Percentiles rank a stretch among this genome's conserved stretches.
Conservation (phyloP, 2,888 invertebrate genomes). For the Beris morrisii region DNA sequence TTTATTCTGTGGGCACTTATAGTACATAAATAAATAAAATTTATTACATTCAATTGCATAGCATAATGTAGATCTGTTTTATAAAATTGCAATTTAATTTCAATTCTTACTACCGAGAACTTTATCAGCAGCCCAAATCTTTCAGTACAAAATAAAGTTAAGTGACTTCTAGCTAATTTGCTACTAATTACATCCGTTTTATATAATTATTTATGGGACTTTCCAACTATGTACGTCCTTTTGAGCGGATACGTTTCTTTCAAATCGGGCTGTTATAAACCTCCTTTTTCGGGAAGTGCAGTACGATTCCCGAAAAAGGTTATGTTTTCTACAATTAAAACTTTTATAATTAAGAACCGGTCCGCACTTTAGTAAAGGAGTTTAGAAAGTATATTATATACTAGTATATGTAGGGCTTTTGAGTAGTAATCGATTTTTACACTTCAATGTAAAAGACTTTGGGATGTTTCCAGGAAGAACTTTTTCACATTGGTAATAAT, state of each 20-base stretch:
- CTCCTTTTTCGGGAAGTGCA: not conserved
- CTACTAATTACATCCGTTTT: slow-evolving; percentile 26
- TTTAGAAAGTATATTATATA: not conserved
- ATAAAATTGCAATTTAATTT: too few relatives aligned
- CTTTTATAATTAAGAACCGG: slow-evolving; percentile 27
- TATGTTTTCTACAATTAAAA: slow-evolving; percentile 25
- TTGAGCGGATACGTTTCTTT: slow-evolving; percentile 10
- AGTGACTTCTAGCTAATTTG: slow-evolving; percentile 28
- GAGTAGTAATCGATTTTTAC: too few relatives aligned
- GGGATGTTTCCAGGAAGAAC: too few relatives aligned
- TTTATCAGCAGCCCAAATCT: slow-evolving; percentile 23
- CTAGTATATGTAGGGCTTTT: too few relatives aligned
- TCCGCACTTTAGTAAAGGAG: not conserved
- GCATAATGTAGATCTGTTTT: too few relatives aligned
- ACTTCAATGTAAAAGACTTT: too few relatives aligned
- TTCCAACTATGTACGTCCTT: not conserved
- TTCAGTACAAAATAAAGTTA: slow-evolving; percentile 22
- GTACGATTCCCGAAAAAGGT: slow-evolving; percentile 26
- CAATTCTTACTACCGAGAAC: too few relatives aligned
- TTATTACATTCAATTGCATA: too few relatives aligned
- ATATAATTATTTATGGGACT: slow-evolving; percentile 18
- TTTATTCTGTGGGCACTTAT: too few relatives aligned
- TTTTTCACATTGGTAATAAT: too few relatives aligned
- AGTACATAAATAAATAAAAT: too few relatives aligned
- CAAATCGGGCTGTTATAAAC: not conserved